A percentile compares a stretch with the other conserved stretches of the same genome.
phyloP scores from a whole-genome alignment of 1,140 invertebrate species.

The Listronotus bonariensis region DNA sequence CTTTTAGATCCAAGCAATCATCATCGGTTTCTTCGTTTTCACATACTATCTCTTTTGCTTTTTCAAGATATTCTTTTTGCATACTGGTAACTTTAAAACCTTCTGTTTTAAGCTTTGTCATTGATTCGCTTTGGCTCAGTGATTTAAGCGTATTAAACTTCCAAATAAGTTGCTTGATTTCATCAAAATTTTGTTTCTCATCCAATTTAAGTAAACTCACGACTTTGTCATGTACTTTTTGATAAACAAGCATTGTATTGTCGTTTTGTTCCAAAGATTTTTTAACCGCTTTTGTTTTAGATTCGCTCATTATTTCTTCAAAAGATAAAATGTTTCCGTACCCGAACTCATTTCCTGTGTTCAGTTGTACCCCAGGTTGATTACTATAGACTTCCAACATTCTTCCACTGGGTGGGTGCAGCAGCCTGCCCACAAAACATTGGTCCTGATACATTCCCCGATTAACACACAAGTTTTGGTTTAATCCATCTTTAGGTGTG shows the following conservation, averaged over 20 bases:
- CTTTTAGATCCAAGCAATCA: constrained; percentile 23
- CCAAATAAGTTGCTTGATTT: constrained; percentile 26
- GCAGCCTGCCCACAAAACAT: constrained; percentile 45
- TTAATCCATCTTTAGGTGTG: constrained; percentile 63
- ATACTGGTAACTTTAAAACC: constrained; percentile 12
- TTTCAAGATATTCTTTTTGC: constrained; percentile 19
- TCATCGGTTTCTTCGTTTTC: constrained; percentile 28
- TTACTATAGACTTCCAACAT: constrained; percentile 68
- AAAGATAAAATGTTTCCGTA: constrained; percentile 28
- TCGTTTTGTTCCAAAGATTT: not conserved
- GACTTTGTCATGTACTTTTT: constrained; percentile 34
- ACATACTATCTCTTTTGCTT: constrained; percentile 27
- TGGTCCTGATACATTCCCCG: constrained; percentile 44
- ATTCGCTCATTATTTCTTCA: constrained; percentile 14
- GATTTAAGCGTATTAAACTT: constrained; percentile 15
- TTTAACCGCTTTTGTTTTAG: not conserved
- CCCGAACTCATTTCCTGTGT: constrained; percentile 60
- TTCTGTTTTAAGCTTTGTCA: not conserved
- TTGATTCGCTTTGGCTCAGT: not conserved
- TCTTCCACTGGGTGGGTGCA: constrained; percentile 65
- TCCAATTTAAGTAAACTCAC: constrained; percentile 24
- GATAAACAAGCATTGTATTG: constrained; percentile 11
- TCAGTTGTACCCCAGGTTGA: constrained; percentile 76
- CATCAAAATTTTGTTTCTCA: constrained; percentile 27
- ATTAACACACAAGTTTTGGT: constrained; percentile 70